phyloP scores from a whole-genome alignment of 2,113 vertebrate genomes.

The Tiliqua scincoides region DNA sequence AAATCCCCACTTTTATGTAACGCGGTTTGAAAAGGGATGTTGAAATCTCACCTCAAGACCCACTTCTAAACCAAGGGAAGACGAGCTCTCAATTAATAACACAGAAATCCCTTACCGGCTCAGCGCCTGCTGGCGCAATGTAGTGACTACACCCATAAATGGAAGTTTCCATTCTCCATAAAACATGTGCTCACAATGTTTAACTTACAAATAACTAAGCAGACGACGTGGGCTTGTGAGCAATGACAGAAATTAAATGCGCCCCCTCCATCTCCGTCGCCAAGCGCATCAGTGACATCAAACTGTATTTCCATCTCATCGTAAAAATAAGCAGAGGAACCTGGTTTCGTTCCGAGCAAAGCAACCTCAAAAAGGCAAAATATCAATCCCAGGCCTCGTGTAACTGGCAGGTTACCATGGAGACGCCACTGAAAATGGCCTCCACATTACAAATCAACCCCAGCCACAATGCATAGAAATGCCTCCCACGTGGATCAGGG shows the following conservation, averaged over 20 bases:
- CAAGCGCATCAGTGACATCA: not conserved
- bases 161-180: not conserved
- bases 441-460: not conserved
- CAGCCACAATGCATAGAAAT: not conserved
- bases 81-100: constrained; percentile 1
- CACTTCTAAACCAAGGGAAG: constrained; percentile 1
- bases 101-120: constrained; percentile 1
- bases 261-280: fast-evolving
- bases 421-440: not conserved
- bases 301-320: not conserved
- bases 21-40: not conserved
- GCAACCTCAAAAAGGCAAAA: not conserved
- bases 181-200: constrained; percentile 6
- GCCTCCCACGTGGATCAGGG: too few relatives aligned
- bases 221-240: not conserved
- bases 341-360: not conserved
- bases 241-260: not conserved
- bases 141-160: fast-evolving
- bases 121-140: not conserved
- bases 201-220: constrained; percentile 28
- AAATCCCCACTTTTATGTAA: constrained; percentile 13
- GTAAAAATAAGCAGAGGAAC: constrained; percentile 13
- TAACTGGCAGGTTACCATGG: not conserved
- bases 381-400: not conserved
- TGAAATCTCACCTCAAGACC: not conserved